Evolutionary conservation across 1,140 invertebrate genomes (phyloP).

Genomic region (Cydia fagiglandana): DNA sequence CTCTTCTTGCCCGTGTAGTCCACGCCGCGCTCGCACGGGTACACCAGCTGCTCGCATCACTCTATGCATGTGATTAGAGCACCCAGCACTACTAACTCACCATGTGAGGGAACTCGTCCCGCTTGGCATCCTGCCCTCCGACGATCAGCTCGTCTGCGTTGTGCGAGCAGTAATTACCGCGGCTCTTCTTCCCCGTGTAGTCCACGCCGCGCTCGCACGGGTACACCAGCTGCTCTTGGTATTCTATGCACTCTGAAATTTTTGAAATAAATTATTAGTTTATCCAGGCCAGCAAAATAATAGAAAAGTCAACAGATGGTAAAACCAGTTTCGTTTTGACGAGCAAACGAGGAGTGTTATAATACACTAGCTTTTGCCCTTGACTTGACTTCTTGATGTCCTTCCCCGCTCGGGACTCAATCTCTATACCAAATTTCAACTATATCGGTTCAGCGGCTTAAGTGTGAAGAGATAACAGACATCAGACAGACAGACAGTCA

Average conservation of each 20-base stretch:
- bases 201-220: constrained; percentile 42
- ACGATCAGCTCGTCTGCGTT: constrained; percentile 44
- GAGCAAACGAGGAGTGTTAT: no score
- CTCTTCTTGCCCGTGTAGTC: constrained; percentile 34
- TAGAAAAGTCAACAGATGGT: no score
- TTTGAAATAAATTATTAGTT: neutral
- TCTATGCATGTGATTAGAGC: constrained; percentile 41
- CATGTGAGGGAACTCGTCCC: constrained; percentile 47
- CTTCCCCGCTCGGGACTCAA: no score
- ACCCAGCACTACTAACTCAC: neutral
- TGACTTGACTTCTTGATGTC: no score
- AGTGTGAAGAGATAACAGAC: no score
- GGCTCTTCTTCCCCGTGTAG: constrained; percentile 32
- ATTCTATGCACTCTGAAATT: constrained; percentile 50
- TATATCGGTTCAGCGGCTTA: no score
- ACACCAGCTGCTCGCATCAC: constrained; percentile 47
- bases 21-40: constrained; percentile 42
- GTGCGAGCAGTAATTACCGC: constrained; percentile 43
- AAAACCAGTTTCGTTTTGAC: no score
- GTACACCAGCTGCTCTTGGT: constrained; percentile 45
- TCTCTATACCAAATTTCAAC: no score
- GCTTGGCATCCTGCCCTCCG: constrained; percentile 42
- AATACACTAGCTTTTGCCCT: no score
- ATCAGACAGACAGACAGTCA: no score
- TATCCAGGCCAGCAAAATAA: no score